These are phyloP conservation scores for Merodon equestris DNA, from an alignment of 2,888 invertebrate species.

Conservation along the genomic window DNA sequence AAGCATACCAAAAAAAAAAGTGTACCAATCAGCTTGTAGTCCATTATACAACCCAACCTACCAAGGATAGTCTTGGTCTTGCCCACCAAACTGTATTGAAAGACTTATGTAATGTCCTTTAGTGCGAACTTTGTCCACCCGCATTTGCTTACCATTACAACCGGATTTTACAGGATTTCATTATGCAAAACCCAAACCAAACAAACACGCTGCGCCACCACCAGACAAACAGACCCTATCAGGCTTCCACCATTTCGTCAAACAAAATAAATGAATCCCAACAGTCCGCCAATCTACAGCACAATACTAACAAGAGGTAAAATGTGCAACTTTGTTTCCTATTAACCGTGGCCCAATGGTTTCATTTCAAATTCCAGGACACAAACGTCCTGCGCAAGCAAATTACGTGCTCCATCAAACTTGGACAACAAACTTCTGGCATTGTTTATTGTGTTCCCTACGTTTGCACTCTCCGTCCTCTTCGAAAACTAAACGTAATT, in stretches of 20 bases:
- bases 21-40: too few species aligned
- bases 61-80: too few species aligned
- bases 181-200: too few species aligned
- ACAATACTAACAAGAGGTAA: slow-evolving; percentile 46
- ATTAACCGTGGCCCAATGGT: slow-evolving; percentile 64
- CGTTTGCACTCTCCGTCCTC: slow-evolving; percentile 12
- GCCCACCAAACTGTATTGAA: too few species aligned
- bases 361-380: slow-evolving; percentile 66
- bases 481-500: slow-evolving; percentile 67
- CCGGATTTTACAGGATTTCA: too few species aligned
- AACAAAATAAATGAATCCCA: slow-evolving; percentile 9
- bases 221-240: too few species aligned
- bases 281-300: slow-evolving; percentile 7
- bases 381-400: slow-evolving; percentile 68
- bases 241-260: slow-evolving; percentile 14
- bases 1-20: too few species aligned
- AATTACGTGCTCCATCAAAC: slow-evolving; percentile 69
- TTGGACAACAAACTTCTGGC: slow-evolving; percentile 66
- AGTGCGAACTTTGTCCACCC: too few species aligned
- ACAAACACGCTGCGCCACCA: too few species aligned
- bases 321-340: slow-evolving; percentile 65
- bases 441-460: slow-evolving; percentile 63
- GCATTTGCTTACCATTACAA: too few species aligned
- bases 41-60: too few species aligned
- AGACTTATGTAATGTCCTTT: too few species aligned